Evolutionary conservation across 1,140 invertebrate genomes (phyloP).

Genomic region (Papilio helenus): DNA sequence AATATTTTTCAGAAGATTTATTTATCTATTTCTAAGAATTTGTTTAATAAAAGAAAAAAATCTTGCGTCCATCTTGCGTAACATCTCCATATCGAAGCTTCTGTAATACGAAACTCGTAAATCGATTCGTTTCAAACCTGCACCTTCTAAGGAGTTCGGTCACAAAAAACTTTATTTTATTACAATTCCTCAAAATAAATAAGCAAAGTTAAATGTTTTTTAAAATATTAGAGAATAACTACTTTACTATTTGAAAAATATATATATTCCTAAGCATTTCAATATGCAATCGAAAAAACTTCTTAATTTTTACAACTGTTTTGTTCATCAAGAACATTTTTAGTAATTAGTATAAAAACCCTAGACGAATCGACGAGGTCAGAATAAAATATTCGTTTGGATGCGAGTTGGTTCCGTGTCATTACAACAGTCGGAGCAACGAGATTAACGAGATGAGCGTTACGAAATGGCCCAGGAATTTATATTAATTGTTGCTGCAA

Average conservation of each 20-base stretch:
- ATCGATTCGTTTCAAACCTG: slow-evolving; percentile 76
- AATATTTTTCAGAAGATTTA: too few relatives aligned
- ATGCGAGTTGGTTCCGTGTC: slow-evolving; percentile 27
- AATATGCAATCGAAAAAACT: too few relatives aligned
- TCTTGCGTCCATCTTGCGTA: slow-evolving; percentile 49
- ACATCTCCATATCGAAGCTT: slow-evolving; percentile 62
- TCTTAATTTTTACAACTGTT: too few relatives aligned
- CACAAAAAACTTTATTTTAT: slow-evolving; percentile 66
- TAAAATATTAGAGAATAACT: neutral
- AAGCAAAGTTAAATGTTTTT: neutral
- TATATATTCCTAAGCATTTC: too few relatives aligned
- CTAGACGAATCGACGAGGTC: neutral
- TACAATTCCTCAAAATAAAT: slow-evolving; percentile 51
- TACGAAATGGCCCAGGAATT: slow-evolving; percentile 57
- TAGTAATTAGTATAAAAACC: neutral
- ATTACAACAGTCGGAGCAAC: slow-evolving; percentile 22
- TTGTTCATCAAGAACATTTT: neutral
- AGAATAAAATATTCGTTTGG: slow-evolving; percentile 19
- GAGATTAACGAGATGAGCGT: slow-evolving; percentile 61
- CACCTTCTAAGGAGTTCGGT: slow-evolving; percentile 57
- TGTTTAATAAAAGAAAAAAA: neutral
- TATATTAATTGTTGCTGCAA: slow-evolving; percentile 56
- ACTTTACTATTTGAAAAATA: too few relatives aligned
- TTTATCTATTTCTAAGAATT: too few relatives aligned
- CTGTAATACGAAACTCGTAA: slow-evolving; percentile 77